These are phyloP conservation scores for Andrena minutula DNA, from an alignment of 2,888 invertebrate species.

Conservation along the genomic window DNA sequence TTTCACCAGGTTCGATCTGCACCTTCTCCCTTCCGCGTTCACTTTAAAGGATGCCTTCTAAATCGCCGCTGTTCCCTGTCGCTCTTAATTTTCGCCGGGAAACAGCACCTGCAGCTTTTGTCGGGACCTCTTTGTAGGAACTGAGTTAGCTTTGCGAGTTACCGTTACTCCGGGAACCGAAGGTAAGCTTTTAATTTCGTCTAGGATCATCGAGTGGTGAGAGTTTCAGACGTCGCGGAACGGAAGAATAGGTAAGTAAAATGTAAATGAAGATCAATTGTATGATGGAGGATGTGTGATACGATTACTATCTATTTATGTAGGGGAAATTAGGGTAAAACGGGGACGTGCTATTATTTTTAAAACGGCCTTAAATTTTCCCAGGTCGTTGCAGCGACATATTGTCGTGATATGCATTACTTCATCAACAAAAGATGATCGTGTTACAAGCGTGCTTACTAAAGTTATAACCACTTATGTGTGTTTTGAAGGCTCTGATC, in stretches of 20 bases:
- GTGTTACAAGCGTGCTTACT: no score
- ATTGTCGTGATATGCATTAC: no score
- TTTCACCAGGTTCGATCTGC: slow-evolving; percentile 54
- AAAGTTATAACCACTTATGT: no score
- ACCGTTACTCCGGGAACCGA: slow-evolving; percentile 10
- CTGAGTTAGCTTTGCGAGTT: slow-evolving; percentile 6
- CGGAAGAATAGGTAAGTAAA: background rate
- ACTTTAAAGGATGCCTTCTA: slow-evolving; percentile 34
- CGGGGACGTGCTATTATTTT: no score
- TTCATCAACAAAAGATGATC: no score
- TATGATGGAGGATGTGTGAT: no score
- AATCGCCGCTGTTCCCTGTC: slow-evolving; percentile 32
- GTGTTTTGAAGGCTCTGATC: no score
- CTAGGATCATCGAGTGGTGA: background rate
- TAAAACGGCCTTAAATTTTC: no score
- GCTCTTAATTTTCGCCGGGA: slow-evolving; percentile 58
- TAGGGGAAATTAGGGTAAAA: no score
- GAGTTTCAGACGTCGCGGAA: background rate
- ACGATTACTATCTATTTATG: no score
- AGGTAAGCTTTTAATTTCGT: slow-evolving; percentile 19
- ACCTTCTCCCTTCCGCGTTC: slow-evolving; percentile 3
- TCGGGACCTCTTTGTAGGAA: slow-evolving; percentile 40
- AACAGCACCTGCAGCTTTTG: slow-evolving; percentile 30
- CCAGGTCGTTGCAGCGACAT: no score
- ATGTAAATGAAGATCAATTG: no score